Base-by-base conservation (phyloP, 2,797 vertebrate genomes). In the Molossus alvarezi region DNA sequence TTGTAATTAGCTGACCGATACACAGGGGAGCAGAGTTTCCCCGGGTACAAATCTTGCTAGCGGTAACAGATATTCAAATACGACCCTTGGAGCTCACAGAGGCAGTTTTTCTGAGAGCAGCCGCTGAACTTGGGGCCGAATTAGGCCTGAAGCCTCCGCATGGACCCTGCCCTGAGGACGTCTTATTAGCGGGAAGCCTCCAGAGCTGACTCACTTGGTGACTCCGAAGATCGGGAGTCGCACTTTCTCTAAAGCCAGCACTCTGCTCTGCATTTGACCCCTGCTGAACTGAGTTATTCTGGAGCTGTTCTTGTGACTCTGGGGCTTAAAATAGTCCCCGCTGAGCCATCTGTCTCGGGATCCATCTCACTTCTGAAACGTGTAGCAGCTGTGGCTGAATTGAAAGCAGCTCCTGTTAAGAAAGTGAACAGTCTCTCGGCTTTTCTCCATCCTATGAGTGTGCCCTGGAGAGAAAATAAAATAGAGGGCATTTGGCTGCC, bases 331-430 rank as follows among this genome's bases (percentile, higher is more conserved):
- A 98, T 96, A 97, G 97, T 91, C 84, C 1, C 83, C 76, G 94
- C 95, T 94, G 95, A 97, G 91, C 97, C 97, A 96, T 98, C 95
- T 97, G 97, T 96, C 96, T 92, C 81, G 95, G 96, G 96, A 97
- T 91, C 72, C 91, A 91, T 95, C 97, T 91, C 87, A 33, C 90
- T 97, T 95, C 94, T 95, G 97, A 94, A 94, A 96, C 81, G 86
- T 90, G 53, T 21, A 71, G 86, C 97, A 96, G 95, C 97, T 95
- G 97, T 33, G 58, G 93, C 92, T 90, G 95, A 94, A 96, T 92
- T 77, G 88, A 96, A 94, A 97, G 94, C 90, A 96, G 96, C 85
- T 94, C 95, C 97, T 94, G 97, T 97, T 96, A 97, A 96, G 97
- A 95, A 96, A 98, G 96, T 96, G 97, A 97, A 97, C 97, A 96